These are phyloP conservation scores for Cenopis cana DNA, from an alignment of 2,888 invertebrate genomes.

Conservation along the genomic window DNA sequence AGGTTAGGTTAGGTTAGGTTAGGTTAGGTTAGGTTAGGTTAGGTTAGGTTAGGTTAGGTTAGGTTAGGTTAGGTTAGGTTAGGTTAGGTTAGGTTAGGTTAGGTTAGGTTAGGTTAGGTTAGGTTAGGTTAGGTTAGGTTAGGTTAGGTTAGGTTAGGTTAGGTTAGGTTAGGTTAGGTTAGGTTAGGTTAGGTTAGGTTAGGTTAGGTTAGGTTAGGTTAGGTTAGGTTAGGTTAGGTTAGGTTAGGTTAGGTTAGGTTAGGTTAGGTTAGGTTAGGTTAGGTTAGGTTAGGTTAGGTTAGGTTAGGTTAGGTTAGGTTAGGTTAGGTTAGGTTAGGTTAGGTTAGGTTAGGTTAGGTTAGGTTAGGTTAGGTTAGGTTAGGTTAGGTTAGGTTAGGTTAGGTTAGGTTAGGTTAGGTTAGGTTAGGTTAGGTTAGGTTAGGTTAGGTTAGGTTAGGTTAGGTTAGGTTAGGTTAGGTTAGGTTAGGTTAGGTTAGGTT, in stretches of 20 bases:
- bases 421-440: conserved; percentile 40
- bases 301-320: conserved; percentile 41
- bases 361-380: conserved; percentile 41
- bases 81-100: conserved; percentile 43
- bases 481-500: conserved; percentile 42
- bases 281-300: conserved; percentile 34
- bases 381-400: conserved; percentile 38
- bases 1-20: conserved; percentile 42
- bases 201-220: conserved; percentile 39
- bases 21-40: conserved; percentile 44
- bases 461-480: conserved; percentile 42
- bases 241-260: conserved; percentile 34
- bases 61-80: conserved; percentile 41
- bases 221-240: conserved; percentile 34
- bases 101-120: conserved; percentile 44
- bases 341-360: conserved; percentile 41
- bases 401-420: conserved; percentile 37
- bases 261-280: conserved; percentile 31
- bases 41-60: conserved; percentile 44
- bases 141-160: conserved; percentile 37
- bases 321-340: conserved; percentile 45
- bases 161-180: conserved; percentile 45
- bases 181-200: conserved; percentile 44
- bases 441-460: conserved; percentile 43
- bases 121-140: conserved; percentile 45